Conservation (phyloP, 30 jellyfish, hydroid and myxozoan species). For the Aurelia sp. region DNA sequence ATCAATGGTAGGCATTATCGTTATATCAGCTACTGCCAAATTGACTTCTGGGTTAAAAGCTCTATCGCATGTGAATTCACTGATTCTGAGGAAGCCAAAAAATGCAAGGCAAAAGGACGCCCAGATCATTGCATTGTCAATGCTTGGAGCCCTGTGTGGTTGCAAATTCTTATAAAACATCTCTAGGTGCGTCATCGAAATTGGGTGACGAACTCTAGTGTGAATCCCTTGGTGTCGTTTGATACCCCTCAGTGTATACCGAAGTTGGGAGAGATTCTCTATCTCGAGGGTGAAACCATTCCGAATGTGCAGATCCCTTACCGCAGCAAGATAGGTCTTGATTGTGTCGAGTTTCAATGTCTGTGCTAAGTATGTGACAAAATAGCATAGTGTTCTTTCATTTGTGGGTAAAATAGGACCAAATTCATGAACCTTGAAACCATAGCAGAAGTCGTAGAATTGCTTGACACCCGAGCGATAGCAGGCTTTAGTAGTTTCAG, state of each 20-base stretch:
- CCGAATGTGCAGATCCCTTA: not conserved
- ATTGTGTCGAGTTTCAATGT: not conserved
- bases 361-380: not conserved
- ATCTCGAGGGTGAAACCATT: not conserved
- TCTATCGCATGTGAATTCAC: not conserved
- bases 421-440: not conserved
- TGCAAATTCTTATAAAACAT: not conserved
- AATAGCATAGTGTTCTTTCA: not conserved
- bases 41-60: not conserved
- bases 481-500: not conserved
- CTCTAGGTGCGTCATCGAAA: not conserved
- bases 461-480: not conserved
- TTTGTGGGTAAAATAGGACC: slow-evolving; percentile 3
- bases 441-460: not conserved
- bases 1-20: too few species aligned
- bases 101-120: slow-evolving; percentile 12
- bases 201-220: not conserved
- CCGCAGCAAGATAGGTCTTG: not conserved
- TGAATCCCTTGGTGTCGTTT: not conserved
- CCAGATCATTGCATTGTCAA: too few species aligned
- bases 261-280: too few species aligned
- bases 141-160: not conserved
- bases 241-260: slow-evolving; percentile 3
- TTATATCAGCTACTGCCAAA: too few species aligned
- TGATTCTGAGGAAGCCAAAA: slow-evolving; percentile 14